Evolutionary conservation across 2,797 vertebrate genomes (phyloP).

Genomic region (Crocodylus rhombifer): DNA sequence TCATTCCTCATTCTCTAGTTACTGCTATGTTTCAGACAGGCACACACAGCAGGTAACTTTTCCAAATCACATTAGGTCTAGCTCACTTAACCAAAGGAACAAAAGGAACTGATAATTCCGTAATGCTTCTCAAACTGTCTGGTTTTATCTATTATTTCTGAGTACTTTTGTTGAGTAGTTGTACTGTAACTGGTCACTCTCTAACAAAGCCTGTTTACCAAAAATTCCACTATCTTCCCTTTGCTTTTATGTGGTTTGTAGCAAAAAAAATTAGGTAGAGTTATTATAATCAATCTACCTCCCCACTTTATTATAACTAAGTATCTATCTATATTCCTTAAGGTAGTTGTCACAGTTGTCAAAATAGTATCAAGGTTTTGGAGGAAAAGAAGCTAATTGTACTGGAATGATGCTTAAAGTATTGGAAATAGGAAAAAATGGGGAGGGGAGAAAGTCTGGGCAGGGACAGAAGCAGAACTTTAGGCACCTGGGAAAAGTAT

Average conservation of each 20-base stretch:
- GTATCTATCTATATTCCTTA: not conserved
- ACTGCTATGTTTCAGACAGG: constrained; percentile 58
- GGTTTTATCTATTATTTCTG: not conserved
- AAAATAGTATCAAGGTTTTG: not conserved
- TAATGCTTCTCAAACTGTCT: not conserved
- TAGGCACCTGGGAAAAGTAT: too few relatives aligned
- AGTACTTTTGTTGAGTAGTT: accelerated
- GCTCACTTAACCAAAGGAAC: constrained; percentile 12
- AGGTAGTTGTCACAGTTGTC: not conserved
- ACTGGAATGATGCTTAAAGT: not conserved
- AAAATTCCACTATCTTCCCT: not conserved
- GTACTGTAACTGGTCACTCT: not conserved
- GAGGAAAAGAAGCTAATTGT: not conserved
- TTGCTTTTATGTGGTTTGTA: not conserved
- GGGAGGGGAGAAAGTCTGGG: not conserved
- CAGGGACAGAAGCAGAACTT: too few relatives aligned
- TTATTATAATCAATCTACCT: not conserved
- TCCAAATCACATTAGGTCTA: constrained; percentile 58
- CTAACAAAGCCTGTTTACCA: not conserved
- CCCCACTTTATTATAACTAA: not conserved
- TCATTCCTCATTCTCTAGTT: constrained; percentile 57
- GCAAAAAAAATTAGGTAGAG: not conserved
- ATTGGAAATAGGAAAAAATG: not conserved
- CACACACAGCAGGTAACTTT: constrained; percentile 55
- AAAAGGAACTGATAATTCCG: not conserved